These are phyloP conservation scores for Columbina picui DNA, from an alignment of 2,113 vertebrate genomes.

Conservation along the genomic window DNA sequence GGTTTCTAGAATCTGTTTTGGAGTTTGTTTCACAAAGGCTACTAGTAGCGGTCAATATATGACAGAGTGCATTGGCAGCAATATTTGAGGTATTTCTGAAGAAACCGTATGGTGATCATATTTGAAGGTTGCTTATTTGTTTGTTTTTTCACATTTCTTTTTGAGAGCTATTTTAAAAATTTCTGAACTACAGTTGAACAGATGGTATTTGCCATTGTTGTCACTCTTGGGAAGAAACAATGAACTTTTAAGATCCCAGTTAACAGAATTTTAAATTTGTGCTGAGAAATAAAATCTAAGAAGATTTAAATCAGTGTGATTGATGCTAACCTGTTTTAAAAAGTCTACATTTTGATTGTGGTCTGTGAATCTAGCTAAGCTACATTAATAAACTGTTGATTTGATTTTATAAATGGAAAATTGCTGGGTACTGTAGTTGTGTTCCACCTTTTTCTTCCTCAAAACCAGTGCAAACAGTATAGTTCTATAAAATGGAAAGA, in stretches of 20 bases:
- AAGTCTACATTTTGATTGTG: conserved; percentile 58
- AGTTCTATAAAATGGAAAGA: neutral
- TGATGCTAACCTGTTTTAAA: conserved; percentile 50
- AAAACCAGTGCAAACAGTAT: neutral
- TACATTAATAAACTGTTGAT: neutral
- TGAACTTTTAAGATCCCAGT: neutral
- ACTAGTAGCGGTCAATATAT: neutral
- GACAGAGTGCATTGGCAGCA: neutral
- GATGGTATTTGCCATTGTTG: conserved; percentile 22
- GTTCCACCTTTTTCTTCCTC: neutral
- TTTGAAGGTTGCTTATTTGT: neutral
- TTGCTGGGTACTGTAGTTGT: neutral
- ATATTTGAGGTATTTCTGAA: conserved; percentile 41
- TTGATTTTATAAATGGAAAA: neutral
- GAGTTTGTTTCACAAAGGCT: neutral
- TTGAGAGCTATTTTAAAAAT: conserved; percentile 19
- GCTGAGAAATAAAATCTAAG: neutral
- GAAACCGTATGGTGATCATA: conserved; percentile 17
- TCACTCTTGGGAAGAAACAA: neutral
- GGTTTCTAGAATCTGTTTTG: neutral
- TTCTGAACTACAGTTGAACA: neutral
- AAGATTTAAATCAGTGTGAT: conserved; percentile 46
- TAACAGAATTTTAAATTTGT: conserved; percentile 16
- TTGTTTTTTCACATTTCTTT: neutral
- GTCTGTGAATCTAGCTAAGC: conserved; percentile 52